Percentiles rank a stretch among this genome's conserved stretches.
phyloP scores from a whole-genome alignment of 2,888 invertebrate species.

The Eristalis tenax region DNA sequence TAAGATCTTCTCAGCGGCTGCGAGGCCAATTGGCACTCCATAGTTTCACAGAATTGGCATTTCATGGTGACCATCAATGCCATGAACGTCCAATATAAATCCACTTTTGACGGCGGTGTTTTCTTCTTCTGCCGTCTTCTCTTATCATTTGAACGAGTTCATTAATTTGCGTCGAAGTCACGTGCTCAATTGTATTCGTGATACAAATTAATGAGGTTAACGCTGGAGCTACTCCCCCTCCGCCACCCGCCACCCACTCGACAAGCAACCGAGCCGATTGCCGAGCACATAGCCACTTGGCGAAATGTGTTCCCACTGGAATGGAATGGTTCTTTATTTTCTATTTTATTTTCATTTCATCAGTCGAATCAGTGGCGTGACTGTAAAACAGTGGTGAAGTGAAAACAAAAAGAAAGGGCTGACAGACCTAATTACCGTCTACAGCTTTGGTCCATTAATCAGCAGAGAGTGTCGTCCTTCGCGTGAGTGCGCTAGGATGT shows the following conservation, averaged over 20 bases:
- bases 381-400: not conserved
- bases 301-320: slow-evolving; percentile 26
- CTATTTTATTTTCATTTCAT: slow-evolving; percentile 17
- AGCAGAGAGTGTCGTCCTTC: slow-evolving; percentile 46
- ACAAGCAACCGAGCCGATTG: not conserved
- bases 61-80: slow-evolving; percentile 41
- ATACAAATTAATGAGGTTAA: slow-evolving; percentile 71
- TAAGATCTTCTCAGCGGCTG: not conserved
- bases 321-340: slow-evolving; percentile 25
- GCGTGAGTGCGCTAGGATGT: slow-evolving; percentile 19
- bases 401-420: slow-evolving; percentile 10
- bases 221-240: slow-evolving; percentile 20
- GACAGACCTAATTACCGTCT: slow-evolving; percentile 60
- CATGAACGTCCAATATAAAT: slow-evolving; percentile 49
- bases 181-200: slow-evolving; percentile 72
- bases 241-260: no score
- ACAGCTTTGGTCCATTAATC: slow-evolving; percentile 65
- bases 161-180: slow-evolving; percentile 70
- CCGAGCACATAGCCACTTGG: slow-evolving; percentile 3
- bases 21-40: slow-evolving; percentile 59
- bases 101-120: slow-evolving; percentile 25
- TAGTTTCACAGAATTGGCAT: slow-evolving; percentile 47
- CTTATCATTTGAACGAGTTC: slow-evolving; percentile 66
- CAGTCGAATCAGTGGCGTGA: not conserved
- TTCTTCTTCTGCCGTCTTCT: not conserved